Percentiles rank a stretch among this genome's conserved stretches.
Conservation (phyloP, 2,113 vertebrate genomes). For the Orthonyx spaldingii region DNA sequence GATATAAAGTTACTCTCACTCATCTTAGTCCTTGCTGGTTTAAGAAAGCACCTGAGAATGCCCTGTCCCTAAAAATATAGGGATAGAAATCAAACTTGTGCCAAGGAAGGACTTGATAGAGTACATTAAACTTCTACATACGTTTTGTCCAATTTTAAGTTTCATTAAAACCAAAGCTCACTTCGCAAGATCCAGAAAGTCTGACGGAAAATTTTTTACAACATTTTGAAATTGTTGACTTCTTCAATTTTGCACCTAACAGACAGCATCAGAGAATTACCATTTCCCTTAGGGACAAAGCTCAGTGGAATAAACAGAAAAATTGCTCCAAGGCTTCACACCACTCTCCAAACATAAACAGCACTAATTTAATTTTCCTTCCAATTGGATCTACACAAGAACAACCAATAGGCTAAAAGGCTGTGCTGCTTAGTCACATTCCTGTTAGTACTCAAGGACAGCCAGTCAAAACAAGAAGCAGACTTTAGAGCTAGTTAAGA, state of each 20-base stretch:
- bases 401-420: constrained; percentile 13
- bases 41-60: neutral
- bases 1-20: neutral
- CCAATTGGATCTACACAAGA: neutral
- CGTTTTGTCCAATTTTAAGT: neutral
- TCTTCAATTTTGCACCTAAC: neutral
- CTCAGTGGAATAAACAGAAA: neutral
- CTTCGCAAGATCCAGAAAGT: neutral
- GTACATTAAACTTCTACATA: neutral
- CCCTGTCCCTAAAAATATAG: neutral
- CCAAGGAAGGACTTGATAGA: neutral
- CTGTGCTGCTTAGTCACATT: neutral
- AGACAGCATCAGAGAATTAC: neutral
- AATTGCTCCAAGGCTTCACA: neutral
- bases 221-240: neutral
- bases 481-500: neutral
- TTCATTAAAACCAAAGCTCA: neutral
- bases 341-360: neutral
- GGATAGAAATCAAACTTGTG: neutral
- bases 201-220: neutral
- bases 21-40: neutral
- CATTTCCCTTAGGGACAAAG: neutral
- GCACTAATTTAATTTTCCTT: constrained; percentile 1
- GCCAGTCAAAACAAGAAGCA: constrained; percentile 6
- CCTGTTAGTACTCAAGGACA: constrained; percentile 4